Percentiles rank a stretch among this genome's conserved stretches.
These are phyloP conservation scores for Entomobrya multifasciata DNA, from an alignment of 2,888 invertebrate species.

Conservation along the genomic window DNA sequence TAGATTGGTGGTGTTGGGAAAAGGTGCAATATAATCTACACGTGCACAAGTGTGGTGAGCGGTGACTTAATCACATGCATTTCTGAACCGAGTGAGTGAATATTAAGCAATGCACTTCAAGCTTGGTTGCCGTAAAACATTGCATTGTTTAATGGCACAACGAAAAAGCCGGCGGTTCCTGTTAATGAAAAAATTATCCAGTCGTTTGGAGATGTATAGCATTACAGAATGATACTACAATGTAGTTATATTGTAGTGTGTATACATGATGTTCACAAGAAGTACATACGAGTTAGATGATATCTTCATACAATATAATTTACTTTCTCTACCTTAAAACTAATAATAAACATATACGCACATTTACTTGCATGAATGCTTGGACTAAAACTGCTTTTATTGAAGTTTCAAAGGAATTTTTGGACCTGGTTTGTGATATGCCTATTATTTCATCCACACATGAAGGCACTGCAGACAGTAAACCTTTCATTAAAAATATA, in stretches of 20 bases:
- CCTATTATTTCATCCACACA: too few species aligned
- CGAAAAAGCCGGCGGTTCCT: constrained; percentile 10
- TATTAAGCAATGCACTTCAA: constrained; percentile 21
- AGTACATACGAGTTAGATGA: too few species aligned
- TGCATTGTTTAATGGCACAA: constrained; percentile 29
- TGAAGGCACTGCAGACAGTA: too few species aligned
- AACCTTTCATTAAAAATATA: too few species aligned
- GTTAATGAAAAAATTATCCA: constrained; percentile 60
- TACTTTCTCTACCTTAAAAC: neutral
- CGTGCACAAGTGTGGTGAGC: too few species aligned
- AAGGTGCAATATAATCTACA: constrained; percentile 28
- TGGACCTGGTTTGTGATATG: too few species aligned
- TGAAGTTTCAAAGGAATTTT: too few species aligned
- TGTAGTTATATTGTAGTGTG: neutral
- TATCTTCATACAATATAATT: constrained; percentile 5
- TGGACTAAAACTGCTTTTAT: too few species aligned
- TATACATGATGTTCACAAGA: too few species aligned
- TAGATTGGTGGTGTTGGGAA: constrained; percentile 4
- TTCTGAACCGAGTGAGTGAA: constrained; percentile 16
- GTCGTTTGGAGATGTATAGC: neutral
- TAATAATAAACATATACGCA: too few species aligned
- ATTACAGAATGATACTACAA: too few species aligned
- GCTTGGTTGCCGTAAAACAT: neutral
- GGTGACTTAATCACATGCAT: constrained; percentile 19
- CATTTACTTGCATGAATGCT: too few species aligned